Base-by-base conservation (phyloP, 1,140 invertebrate species). In the Trichonephila clavipes region DNA sequence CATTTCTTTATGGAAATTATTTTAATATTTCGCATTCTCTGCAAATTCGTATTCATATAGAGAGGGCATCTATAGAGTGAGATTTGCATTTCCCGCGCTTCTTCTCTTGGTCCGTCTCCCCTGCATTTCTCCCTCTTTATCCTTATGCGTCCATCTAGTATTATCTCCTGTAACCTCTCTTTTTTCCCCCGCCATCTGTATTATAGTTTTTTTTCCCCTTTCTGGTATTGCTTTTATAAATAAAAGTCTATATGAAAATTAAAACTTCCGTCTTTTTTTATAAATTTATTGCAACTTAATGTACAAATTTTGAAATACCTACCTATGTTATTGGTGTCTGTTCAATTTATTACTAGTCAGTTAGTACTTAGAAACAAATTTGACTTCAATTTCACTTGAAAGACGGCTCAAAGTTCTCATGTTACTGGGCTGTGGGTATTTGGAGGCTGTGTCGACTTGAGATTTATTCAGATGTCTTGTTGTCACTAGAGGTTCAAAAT, bases 1-100 rank as follows among this genome's bases (percentile, higher is more conserved):
- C 92, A 93, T 93, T 93, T 93, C 86, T 88, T 61, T 93, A 88
- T 88, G 92, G 92, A 93, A 93, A 93, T 93, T 87, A 93, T 93
- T 93, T 93, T 93, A 93, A 93, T 93, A 93, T 93, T 93, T 88
- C 92, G 66, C 85, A 64, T 69, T 86, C 85, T 61, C 77, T 85
- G 34, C 28, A 90, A 83, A 91, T 91, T 91, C 69, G 90, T 61
- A 83, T 91, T 91, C 90, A 91, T 91, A 91, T 90, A 81, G 51
- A 77, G 81, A 77, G 81, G 59, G 59, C 77, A 34, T 91, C 90
- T 77, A 91, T 90, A 24, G 69, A 90, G 58, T 69, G 88, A 81
- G 88, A 90, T 81, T 90, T 81, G 66, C 72, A 58, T 87, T 87
- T 62, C 59, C 81, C 19, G 8, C 10, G 28, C 40, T 59, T 44